These are phyloP conservation scores for Podiceps cristatus DNA, from an alignment of 2,113 vertebrate genomes.

Conservation along the genomic window DNA sequence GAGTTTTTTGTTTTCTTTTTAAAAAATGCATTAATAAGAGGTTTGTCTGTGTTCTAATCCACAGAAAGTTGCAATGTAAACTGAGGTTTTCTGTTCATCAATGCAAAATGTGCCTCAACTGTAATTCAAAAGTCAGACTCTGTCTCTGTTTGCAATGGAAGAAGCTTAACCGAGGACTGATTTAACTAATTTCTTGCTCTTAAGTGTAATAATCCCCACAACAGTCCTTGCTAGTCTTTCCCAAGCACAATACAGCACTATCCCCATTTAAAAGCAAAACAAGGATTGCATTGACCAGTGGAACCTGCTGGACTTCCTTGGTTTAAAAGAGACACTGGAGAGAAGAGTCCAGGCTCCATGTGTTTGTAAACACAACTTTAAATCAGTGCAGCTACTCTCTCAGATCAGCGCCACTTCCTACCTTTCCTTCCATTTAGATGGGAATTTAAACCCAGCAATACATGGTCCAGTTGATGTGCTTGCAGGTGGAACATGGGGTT, in stretches of 20 bases:
- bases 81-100: neutral
- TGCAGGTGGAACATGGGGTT: neutral
- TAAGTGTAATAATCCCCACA: neutral
- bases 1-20: neutral
- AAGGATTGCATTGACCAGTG: neutral
- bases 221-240: neutral
- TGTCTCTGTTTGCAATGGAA: neutral
- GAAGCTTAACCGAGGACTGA: neutral
- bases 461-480: neutral
- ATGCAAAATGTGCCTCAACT: slow-evolving; percentile 23
- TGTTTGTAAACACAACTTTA: neutral
- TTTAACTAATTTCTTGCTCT: neutral
- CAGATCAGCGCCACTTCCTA: neutral
- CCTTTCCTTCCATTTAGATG: neutral
- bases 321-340: neutral
- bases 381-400: slow-evolving; percentile 12
- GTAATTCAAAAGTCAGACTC: neutral
- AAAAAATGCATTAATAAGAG: neutral
- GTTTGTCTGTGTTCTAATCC: neutral
- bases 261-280: neutral
- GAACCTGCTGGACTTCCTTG: neutral
- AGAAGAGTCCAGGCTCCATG: neutral
- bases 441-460: slow-evolving; percentile 33
- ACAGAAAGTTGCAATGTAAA: neutral
- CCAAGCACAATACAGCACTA: neutral